Percentiles rank a stretch among this genome's conserved stretches.
These are phyloP conservation scores for Bujurquina vittata DNA, from an alignment of 2,113 vertebrate species.

Conservation along the genomic window DNA sequence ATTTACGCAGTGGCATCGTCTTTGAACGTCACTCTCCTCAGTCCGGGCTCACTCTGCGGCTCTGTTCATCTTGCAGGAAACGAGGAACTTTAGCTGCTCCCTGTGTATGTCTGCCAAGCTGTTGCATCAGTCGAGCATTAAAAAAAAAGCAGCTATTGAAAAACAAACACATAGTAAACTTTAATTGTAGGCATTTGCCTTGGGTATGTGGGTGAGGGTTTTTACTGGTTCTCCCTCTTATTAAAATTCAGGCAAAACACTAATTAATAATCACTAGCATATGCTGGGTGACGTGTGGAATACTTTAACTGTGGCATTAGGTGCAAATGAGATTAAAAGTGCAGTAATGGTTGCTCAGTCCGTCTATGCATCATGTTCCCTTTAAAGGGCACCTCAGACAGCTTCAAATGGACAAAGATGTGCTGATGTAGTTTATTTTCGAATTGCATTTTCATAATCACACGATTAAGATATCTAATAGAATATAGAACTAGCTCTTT, in stretches of 20 bases:
- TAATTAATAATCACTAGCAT: conserved; percentile 82
- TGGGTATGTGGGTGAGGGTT: conserved; percentile 61
- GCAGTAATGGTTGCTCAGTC: conserved; percentile 10
- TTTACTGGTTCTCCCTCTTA: conserved; percentile 72
- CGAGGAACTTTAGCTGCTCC: conserved; percentile 21
- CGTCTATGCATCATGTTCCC: not conserved
- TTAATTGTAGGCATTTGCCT: conserved; percentile 77
- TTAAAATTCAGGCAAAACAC: conserved; percentile 72
- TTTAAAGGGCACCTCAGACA: conserved; percentile 6
- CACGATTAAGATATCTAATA: not conserved
- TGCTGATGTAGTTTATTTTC: not conserved
- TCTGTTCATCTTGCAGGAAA: conserved; percentile 27
- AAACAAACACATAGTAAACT: conserved; percentile 83
- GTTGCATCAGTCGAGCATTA: conserved; percentile 71
- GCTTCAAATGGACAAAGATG: not conserved
- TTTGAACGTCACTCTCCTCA: not conserved
- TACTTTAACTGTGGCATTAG: conserved; percentile 67
- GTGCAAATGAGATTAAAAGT: conserved; percentile 71
- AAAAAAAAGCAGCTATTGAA: conserved; percentile 68
- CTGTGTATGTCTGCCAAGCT: conserved; percentile 53
- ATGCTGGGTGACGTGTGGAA: conserved; percentile 68
- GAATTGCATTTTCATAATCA: not conserved
- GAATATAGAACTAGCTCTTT: not conserved
- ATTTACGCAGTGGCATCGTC: not conserved
- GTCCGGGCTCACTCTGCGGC: not conserved